Base-by-base conservation (phyloP, 2,888 invertebrate species). In the Pyrgus malvae region DNA sequence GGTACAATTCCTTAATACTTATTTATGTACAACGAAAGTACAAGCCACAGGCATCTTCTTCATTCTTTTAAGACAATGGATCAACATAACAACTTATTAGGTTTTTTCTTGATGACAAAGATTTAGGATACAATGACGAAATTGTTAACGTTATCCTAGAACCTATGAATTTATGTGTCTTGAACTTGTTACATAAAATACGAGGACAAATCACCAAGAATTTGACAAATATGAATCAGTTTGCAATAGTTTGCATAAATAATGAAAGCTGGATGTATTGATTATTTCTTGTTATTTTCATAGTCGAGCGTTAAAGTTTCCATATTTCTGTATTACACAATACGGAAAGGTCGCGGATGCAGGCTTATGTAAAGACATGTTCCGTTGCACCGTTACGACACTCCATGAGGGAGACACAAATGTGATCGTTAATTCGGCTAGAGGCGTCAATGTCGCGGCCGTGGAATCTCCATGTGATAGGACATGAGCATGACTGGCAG, bases 381-480 rank as follows among this genome's bases (percentile, higher is more conserved):
- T 62, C 63, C 57, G 31, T 55, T 60, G 55, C 58, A 66, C 60
- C 58, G 62, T 80, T 76, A 67, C 75, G 70, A 71, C 71, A 78
- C 53, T 56, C 64, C 63, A 37, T 40, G 29, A 31, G 64, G 65
- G 23, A 12, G 17, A 42, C 41, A 67, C 61, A 70, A 72, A 68
- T 68, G 64, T 69, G 69, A 74, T 73, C 74, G 63, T 74, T 73
- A 67, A 72, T 66, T 60, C 63, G 49, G 56, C 57, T 66, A 71
- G 69, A 66, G 40, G 33, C 68, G 65, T 76, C 88, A 88, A 86
- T 83, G 86, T 87, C 87, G 82, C 60, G 85, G 83, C 81, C 86
- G 69, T 83, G 78, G 71, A 31, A 40, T 17, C 17, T 12, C 29
- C 7, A n/a, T n/a, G 40, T 46, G 40, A 40, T 40, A 27, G 46